Conservation (phyloP, 2,888 invertebrate genomes). For the Escarpia spicata region DNA sequence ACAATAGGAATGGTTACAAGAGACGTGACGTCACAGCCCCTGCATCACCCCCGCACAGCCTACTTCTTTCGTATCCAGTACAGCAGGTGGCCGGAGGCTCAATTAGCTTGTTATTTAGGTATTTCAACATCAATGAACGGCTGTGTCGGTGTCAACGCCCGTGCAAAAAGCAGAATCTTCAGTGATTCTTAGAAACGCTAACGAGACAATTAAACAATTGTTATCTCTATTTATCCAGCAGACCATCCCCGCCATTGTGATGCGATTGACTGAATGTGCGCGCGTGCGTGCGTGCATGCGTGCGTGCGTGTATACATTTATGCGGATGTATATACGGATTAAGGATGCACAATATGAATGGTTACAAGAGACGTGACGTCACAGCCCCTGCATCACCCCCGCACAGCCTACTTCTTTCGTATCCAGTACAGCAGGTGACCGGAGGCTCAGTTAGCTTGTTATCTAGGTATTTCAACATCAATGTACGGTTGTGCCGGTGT, state of each 20-base stretch:
- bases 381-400: not conserved
- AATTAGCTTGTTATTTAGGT: not conserved
- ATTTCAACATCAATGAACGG: not conserved
- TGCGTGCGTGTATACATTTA: not conserved
- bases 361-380: not conserved
- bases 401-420: not conserved
- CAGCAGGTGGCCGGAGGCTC: not conserved
- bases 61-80: not conserved
- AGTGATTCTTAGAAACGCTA: not conserved
- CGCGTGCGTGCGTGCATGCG: not conserved
- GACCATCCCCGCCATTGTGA: too few species aligned
- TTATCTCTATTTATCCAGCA: not conserved
- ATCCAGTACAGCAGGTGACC: not conserved
- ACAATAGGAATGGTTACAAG: not conserved
- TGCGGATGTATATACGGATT: not conserved
- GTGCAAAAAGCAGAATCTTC: not conserved
- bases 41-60: not conserved
- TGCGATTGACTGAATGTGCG: not conserved
- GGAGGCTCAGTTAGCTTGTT: not conserved
- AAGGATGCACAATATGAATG: not conserved
- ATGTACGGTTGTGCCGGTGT: not conserved
- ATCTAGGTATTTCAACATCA: not conserved
- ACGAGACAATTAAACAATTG: not conserved
- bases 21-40: not conserved
- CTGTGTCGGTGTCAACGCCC: not conserved